A percentile compares a stretch with the other conserved stretches of the same genome.
These are phyloP conservation scores for Neuroscelio doddi DNA, from an alignment of 2,888 invertebrate genomes.

Conservation along the genomic window DNA sequence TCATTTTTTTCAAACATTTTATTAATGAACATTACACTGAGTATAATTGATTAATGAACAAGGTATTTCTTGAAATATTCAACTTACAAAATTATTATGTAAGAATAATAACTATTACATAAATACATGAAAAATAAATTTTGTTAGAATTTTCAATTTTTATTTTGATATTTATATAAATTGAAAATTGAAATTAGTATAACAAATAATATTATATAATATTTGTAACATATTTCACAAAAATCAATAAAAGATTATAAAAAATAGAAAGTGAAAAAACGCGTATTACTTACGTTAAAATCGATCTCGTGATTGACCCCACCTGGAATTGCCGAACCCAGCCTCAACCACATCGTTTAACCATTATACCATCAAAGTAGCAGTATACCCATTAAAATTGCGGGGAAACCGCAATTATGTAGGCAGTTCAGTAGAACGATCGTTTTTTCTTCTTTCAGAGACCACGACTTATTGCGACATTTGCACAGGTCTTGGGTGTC, in stretches of 20 bases:
- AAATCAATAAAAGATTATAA: not conserved
- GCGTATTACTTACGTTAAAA: conserved; percentile 9
- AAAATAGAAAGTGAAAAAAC: conserved; percentile 15
- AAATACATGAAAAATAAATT: no score
- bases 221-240: no score
- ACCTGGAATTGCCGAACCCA: conserved; percentile 64
- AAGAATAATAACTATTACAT: no score
- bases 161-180: no score
- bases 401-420: conserved; percentile 62
- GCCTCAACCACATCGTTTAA: conserved; percentile 60
- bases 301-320: conserved; percentile 64
- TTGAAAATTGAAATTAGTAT: no score
- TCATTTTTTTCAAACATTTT: no score
- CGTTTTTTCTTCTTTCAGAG: conserved; percentile 36
- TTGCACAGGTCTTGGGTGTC: conserved; percentile 20
- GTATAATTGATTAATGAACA: no score
- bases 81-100: no score
- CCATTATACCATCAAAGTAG: conserved; percentile 56
- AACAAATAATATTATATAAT: no score
- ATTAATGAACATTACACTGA: no score
- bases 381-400: conserved; percentile 65
- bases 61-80: no score
- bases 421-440: conserved; percentile 45
- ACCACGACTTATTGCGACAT: conserved; percentile 40
- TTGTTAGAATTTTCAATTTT: no score